Percentiles rank a stretch among this genome's conserved stretches.
These are phyloP conservation scores for Brenthis hecate DNA, from an alignment of 2,888 invertebrate genomes.

Conservation along the genomic window DNA sequence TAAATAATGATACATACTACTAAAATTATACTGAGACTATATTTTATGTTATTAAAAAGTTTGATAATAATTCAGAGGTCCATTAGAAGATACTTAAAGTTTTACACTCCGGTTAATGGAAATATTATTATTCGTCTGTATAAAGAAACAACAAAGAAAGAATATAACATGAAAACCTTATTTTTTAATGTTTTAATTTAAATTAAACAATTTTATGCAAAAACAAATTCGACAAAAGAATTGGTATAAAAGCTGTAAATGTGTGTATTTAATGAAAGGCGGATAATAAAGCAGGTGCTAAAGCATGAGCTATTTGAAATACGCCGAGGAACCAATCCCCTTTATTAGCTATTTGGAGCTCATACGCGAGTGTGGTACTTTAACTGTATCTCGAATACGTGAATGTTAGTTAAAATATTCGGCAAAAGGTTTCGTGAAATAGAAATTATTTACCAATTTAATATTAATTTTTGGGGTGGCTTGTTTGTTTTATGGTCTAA, in stretches of 20 bases:
- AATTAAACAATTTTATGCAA: not conserved
- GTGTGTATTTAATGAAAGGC: constrained; percentile 34
- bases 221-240: not conserved
- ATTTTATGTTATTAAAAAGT: too few relatives aligned
- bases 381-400: constrained; percentile 26
- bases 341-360: constrained; percentile 55
- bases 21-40: too few relatives aligned
- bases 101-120: too few relatives aligned
- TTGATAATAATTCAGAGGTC: too few relatives aligned
- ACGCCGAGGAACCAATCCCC: constrained; percentile 44
- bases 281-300: constrained; percentile 54
- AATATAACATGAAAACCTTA: not conserved
- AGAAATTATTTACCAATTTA: not conserved
- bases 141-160: too few relatives aligned
- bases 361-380: constrained; percentile 37
- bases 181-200: not conserved
- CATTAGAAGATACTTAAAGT: too few relatives aligned
- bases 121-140: too few relatives aligned
- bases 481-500: not conserved
- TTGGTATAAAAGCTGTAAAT: constrained; percentile 9
- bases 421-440: constrained; percentile 1
- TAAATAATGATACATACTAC: too few relatives aligned
- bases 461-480: not conserved
- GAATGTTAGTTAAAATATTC: constrained; percentile 11
- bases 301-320: constrained; percentile 46